These are phyloP conservation scores for Stylophora pistillata DNA, from an alignment of 64 coral and sea anemone species.

Conservation along the genomic window DNA sequence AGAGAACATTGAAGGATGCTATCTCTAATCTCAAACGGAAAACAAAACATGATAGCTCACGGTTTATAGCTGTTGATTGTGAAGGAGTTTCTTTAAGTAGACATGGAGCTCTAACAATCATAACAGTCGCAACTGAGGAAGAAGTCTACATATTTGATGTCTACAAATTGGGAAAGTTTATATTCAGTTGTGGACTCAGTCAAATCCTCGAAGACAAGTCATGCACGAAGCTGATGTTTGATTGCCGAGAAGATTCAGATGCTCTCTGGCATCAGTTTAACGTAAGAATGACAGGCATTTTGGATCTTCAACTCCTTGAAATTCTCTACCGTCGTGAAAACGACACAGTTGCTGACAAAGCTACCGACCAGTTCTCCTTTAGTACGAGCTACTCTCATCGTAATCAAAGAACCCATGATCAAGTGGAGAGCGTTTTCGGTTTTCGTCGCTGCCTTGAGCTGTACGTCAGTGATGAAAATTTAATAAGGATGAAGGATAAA, in stretches of 20 bases:
- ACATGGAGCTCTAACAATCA: constrained; percentile 57
- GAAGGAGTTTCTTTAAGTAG: constrained; percentile 70
- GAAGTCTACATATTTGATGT: constrained; percentile 69
- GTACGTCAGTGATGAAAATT: too few species aligned
- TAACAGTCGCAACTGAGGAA: constrained; percentile 57
- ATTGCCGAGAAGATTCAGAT: constrained; percentile 74
- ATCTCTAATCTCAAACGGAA: constrained; percentile 19
- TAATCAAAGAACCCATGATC: too few species aligned
- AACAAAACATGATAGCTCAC: constrained; percentile 20
- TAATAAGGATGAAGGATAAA: too few species aligned
- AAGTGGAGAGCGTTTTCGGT: too few species aligned
- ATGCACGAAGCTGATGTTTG: constrained; percentile 71
- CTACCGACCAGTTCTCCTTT: too few species aligned
- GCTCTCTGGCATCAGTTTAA: constrained; percentile 63
- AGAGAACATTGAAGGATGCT: too few species aligned
- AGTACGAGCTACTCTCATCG: too few species aligned
- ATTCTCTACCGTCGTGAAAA: too few species aligned
- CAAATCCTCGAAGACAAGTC: constrained; percentile 61
- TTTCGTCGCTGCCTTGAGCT: too few species aligned
- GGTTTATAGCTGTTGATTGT: constrained; percentile 65
- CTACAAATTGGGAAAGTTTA: constrained; percentile 32
- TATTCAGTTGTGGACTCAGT: constrained; percentile 50
- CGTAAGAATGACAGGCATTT: constrained; percentile 55
- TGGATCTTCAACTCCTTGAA: constrained; percentile 53
- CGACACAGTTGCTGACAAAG: too few species aligned